These are phyloP conservation scores for Heteromyza rotundicornis DNA, from an alignment of 2,888 invertebrate genomes.

Conservation along the genomic window DNA sequence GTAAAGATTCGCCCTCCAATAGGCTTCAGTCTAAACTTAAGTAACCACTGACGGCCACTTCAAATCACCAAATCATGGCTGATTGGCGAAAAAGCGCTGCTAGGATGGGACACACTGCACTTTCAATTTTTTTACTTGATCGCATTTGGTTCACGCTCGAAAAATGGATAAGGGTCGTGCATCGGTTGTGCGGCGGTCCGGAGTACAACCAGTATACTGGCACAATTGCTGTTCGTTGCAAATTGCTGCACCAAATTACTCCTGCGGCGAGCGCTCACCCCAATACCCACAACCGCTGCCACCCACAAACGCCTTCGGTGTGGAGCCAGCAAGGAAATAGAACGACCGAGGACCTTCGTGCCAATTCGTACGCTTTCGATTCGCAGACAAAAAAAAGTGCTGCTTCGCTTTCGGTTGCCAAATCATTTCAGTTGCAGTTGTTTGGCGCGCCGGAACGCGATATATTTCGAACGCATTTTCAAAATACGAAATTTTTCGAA, in stretches of 20 bases:
- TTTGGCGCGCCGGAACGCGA: constrained; percentile 47
- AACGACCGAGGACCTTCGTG: constrained; percentile 13
- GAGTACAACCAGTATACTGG: neutral
- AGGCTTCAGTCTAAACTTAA: too few species aligned
- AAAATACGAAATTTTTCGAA: too few species aligned
- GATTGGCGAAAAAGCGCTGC: neutral
- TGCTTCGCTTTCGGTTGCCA: constrained; percentile 25
- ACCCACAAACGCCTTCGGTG: constrained; percentile 3
- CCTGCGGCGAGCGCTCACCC: constrained; percentile 7
- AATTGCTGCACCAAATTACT: neutral
- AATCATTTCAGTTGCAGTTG: constrained; percentile 55
- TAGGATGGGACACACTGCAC: constrained; percentile 14
- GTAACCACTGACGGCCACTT: too few species aligned
- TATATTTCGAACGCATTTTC: neutral
- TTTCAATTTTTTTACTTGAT: constrained; percentile 24
- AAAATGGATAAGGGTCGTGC: neutral
- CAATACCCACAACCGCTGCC: neutral
- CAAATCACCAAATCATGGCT: too few species aligned
- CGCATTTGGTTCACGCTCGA: constrained; percentile 11
- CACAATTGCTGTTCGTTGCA: neutral
- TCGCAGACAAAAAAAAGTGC: too few species aligned
- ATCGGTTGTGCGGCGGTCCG: neutral
- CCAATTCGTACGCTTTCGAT: too few species aligned
- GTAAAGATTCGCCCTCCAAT: too few species aligned
- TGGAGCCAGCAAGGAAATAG: constrained; percentile 21